Evolutionary conservation across 64 coral and sea anemone genomes (phyloP), one percentile per base, ranked within the genome.

Genomic region (Acropora tenuis): DNA sequence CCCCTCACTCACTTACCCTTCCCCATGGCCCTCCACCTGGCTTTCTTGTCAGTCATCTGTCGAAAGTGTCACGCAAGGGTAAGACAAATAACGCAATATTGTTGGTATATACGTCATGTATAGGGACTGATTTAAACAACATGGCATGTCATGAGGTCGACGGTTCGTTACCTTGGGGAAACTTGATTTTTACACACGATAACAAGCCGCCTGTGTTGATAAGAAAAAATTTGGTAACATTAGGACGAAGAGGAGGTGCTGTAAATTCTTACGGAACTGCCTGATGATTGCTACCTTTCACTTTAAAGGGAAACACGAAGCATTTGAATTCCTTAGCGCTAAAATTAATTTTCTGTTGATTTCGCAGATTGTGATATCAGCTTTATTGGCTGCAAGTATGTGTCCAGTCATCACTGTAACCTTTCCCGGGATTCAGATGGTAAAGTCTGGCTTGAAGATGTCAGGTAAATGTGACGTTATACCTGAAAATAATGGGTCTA

Each of bases 331-430:
- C 2, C 0, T 55, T 7, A 55, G 10, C 10, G 52, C 52, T 47
- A 0, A 45, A 3, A 76, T 11, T 13, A 6, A 8, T 55, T 4
- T 9, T 59, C 6, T 57, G 12, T 58, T 76, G 12, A 60, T 19
- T 88, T 16, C 52, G 43, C 41, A 90, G 89, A 50, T 75, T 90
- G 89, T 76, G 89, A 91, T 43, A 75, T 81, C 66, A 91, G 79
- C 73, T 91, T 91, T 83, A 15, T 44, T 83, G 89, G 89, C 13
- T 75, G 50, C 73, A 91, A 91, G 60, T 91, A 83, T 81, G 52
- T 91, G 67, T 91, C 89, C 17, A 79, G 78, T 19, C 50, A 91
- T 83, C 89, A 91, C 57, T 91, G 89, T 83, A 75, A 41, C 55
- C 50, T 91, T 2, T 74, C 72, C 41, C 83, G 53, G 74, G 89